These are phyloP conservation scores for Pseudolycoriella hygida DNA, from an alignment of 2,888 invertebrate genomes.

Conservation along the genomic window DNA sequence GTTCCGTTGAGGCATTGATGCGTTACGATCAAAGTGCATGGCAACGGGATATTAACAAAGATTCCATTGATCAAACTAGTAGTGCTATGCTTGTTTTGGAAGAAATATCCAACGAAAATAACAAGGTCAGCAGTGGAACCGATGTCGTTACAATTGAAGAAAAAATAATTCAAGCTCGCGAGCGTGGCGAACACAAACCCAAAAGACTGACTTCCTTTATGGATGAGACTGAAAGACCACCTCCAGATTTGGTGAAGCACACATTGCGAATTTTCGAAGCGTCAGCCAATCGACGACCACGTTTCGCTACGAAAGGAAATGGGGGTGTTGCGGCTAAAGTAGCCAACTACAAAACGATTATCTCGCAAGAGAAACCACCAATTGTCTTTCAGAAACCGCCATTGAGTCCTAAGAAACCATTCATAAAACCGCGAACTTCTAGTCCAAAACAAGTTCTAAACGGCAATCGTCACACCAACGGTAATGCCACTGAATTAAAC, in stretches of 20 bases:
- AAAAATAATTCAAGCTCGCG: slow-evolving; percentile 27
- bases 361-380: slow-evolving; percentile 37
- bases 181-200: slow-evolving; percentile 28
- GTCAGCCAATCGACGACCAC: slow-evolving; percentile 33
- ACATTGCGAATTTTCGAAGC: slow-evolving; percentile 71
- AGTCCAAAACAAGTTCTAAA: slow-evolving; percentile 8
- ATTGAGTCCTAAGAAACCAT: slow-evolving; percentile 17
- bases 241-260: slow-evolving; percentile 75
- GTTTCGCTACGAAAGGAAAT: slow-evolving; percentile 29
- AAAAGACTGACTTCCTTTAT: slow-evolving; percentile 45
- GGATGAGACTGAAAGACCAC: slow-evolving; percentile 64
- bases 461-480: neutral
- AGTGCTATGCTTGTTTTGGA: slow-evolving; percentile 1
- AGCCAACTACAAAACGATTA: slow-evolving; percentile 42
- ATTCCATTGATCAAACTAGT: slow-evolving; percentile 4
- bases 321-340: slow-evolving; percentile 45
- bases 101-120: slow-evolving; percentile 1
- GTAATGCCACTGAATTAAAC: neutral
- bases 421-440: slow-evolving; percentile 12
- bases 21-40: slow-evolving; percentile 37
- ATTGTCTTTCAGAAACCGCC: slow-evolving; percentile 30
- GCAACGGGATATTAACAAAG: slow-evolving; percentile 14
- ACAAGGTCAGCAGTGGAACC: neutral
- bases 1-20: slow-evolving; percentile 70
- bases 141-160: slow-evolving; percentile 16